Conservation (phyloP, 1,140 invertebrate species). For the Euura lappo region DNA sequence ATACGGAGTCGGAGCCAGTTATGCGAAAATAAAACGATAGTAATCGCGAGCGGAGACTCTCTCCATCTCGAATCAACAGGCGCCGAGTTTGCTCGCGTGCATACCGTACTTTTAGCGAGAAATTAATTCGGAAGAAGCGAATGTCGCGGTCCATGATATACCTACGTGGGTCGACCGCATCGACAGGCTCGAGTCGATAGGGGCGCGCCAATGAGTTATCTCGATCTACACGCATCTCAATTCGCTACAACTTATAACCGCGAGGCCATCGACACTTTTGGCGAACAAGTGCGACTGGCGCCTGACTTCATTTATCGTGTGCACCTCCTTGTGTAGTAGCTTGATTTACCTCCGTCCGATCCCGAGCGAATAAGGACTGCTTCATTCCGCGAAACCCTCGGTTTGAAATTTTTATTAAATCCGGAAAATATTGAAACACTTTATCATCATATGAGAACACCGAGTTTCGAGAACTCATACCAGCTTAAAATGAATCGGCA, state of each 20-base stretch:
- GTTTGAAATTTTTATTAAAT: no score
- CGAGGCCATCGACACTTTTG: slow-evolving; percentile 12
- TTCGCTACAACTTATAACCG: neutral
- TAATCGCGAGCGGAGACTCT: neutral
- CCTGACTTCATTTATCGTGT: neutral
- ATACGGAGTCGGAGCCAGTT: neutral
- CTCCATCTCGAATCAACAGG: neutral
- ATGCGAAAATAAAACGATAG: neutral
- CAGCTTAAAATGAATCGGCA: no score
- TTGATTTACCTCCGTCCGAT: neutral
- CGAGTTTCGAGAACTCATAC: no score
- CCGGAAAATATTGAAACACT: no score
- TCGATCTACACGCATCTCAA: slow-evolving; percentile 16
- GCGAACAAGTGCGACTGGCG: slow-evolving; percentile 9
- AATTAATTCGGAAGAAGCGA: slow-evolving; percentile 6
- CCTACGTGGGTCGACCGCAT: neutral
- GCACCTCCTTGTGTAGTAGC: neutral
- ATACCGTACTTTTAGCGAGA: slow-evolving; percentile 1
- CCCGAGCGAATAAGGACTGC: no score
- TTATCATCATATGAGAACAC: no score
- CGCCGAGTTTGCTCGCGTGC: neutral
- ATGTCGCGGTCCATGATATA: neutral
- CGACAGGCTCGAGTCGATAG: neutral
- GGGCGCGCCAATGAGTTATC: slow-evolving; percentile 15
- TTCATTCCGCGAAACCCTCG: no score